Evolutionary conservation across 2,888 invertebrate genomes (phyloP).

Genomic region (Geotrupes spiniger): DNA sequence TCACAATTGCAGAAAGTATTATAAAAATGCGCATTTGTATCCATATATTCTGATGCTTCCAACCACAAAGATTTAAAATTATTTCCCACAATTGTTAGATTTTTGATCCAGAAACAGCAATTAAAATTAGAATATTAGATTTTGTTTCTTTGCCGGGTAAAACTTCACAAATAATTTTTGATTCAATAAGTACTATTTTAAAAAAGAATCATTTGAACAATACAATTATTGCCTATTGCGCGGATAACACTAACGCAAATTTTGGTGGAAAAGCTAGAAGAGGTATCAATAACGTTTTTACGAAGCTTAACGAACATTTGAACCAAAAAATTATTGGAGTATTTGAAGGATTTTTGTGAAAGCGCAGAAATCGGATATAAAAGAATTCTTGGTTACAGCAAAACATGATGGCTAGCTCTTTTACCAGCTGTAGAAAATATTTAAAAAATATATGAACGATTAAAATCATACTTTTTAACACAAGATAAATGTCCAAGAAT

Average conservation of each 20-base stretch:
- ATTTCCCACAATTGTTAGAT: conserved; percentile 9
- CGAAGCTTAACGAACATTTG: conserved; percentile 20
- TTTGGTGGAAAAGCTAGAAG: conserved; percentile 23
- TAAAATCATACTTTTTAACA: conserved; percentile 10
- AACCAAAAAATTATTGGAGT: conserved; percentile 19
- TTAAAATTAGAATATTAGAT: conserved; percentile 19
- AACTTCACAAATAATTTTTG: conserved; percentile 23
- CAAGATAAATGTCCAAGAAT: conserved; percentile 13
- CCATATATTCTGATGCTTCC: conserved; percentile 16
- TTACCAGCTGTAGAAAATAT: conserved; percentile 9
- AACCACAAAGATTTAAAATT: conserved; percentile 10
- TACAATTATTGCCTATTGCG: conserved; percentile 18
- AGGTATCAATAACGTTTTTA: conserved; percentile 24
- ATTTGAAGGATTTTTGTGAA: conserved; percentile 10
- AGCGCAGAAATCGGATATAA: background rate
- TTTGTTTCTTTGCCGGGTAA: conserved; percentile 25
- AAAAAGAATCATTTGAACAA: conserved; percentile 19
- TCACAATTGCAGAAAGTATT: conserved; percentile 18
- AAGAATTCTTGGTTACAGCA: conserved; percentile 5
- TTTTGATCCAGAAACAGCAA: conserved; percentile 10
- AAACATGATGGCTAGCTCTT: conserved; percentile 16
- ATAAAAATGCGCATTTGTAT: conserved; percentile 12
- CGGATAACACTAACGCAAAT: conserved; percentile 27
- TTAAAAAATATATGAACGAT: conserved; percentile 13
- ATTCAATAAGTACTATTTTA: conserved; percentile 23